Evolutionary conservation across 2,888 invertebrate genomes (phyloP).

Genomic region (Gandaritis pyraliata): DNA sequence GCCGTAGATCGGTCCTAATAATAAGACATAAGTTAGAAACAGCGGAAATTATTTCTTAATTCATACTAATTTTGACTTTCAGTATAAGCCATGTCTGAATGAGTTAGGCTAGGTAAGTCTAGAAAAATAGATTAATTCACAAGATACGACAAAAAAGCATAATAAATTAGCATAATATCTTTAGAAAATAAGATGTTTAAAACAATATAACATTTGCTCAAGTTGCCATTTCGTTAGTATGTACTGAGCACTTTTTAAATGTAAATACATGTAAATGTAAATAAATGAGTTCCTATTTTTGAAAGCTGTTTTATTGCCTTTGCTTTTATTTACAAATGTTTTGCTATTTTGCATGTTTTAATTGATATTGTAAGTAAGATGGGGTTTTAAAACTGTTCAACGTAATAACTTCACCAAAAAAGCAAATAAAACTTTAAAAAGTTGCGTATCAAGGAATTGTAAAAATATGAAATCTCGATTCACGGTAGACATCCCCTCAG

Average conservation of each 20-base stretch:
- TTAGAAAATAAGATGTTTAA: conserved; percentile 49
- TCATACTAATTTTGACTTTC: not conserved
- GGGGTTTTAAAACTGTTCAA: not conserved
- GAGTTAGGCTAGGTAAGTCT: not conserved
- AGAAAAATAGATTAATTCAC: conserved; percentile 2
- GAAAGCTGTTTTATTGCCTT: conserved; percentile 61
- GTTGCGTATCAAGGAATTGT: too few species aligned
- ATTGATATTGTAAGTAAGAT: too few species aligned
- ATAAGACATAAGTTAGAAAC: not conserved
- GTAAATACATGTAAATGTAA: conserved; percentile 78
- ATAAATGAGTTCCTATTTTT: conserved; percentile 83
- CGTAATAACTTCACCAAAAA: too few species aligned
- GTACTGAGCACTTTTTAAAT: conserved; percentile 58
- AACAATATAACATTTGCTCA: conserved; percentile 64
- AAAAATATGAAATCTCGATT: too few species aligned
- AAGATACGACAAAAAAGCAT: conserved; percentile 27
- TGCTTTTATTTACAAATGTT: conserved; percentile 7
- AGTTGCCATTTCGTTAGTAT: conserved; percentile 74
- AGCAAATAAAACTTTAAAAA: too few species aligned
- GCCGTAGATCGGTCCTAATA: not conserved
- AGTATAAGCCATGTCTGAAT: not conserved
- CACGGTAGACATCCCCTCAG: too few species aligned
- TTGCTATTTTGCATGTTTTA: not conserved
- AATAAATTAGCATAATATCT: conserved; percentile 38
- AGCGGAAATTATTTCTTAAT: not conserved